Evolutionary conservation across 2,113 vertebrate species (phyloP).

Genomic region (Alligator sinensis): DNA sequence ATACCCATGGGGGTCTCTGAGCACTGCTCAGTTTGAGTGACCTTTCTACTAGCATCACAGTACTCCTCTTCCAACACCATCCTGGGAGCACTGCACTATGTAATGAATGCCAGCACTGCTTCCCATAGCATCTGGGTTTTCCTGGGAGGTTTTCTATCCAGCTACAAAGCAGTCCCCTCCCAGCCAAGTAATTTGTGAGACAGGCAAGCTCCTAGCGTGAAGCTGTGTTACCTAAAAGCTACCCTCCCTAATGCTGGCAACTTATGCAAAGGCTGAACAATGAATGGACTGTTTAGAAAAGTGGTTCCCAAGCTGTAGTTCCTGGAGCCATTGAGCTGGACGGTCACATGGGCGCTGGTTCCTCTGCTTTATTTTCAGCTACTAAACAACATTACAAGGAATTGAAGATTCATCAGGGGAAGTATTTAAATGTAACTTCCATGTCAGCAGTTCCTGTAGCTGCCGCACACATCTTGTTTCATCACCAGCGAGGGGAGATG

Average conservation of each 20-base stretch:
- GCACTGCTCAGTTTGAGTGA: background rate
- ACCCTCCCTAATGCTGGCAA: background rate
- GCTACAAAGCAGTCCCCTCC: background rate
- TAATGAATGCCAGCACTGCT: background rate
- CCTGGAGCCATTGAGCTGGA: background rate
- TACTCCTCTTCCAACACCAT: background rate
- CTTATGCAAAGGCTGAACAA: background rate
- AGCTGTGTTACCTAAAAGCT: rapidly evolving
- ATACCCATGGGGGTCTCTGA: background rate
- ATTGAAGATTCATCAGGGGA: background rate
- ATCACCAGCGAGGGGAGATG: rapidly evolving
- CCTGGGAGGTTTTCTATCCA: background rate
- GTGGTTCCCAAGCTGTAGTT: background rate
- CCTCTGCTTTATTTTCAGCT: background rate
- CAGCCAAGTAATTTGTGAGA: background rate
- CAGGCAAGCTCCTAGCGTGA: background rate
- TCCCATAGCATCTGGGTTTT: background rate
- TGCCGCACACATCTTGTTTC: background rate
- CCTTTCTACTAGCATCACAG: background rate
- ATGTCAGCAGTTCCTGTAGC: background rate
- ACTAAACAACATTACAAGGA: background rate
- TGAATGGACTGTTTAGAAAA: background rate
- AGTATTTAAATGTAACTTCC: background rate
- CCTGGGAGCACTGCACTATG: background rate
- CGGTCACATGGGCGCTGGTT: background rate